Conservation (phyloP, 2,888 invertebrate species). For the Papilio elwesi region DNA sequence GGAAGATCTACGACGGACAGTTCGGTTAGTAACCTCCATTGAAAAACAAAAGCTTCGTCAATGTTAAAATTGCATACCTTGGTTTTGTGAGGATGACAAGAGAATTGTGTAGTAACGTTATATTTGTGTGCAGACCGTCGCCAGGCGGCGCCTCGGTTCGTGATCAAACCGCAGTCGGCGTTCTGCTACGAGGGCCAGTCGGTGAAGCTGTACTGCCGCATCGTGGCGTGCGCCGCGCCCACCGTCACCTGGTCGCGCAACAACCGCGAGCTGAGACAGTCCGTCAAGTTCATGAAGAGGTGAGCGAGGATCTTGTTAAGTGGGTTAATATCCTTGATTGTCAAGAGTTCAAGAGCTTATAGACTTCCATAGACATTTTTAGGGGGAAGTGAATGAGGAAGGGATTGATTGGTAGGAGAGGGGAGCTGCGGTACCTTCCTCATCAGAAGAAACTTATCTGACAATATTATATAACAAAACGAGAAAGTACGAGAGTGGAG, state of each 20-base stretch:
- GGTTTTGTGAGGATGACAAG: not conserved
- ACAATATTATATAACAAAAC: too few relatives aligned
- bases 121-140: constrained; percentile 89
- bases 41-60: constrained; percentile 1
- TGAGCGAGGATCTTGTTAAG: constrained; percentile 45
- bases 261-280: constrained; percentile 96
- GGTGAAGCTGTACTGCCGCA: constrained; percentile 98
- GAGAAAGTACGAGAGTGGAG: too few relatives aligned
- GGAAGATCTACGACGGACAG: constrained; percentile 97
- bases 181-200: constrained; percentile 99
- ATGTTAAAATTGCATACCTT: not conserved
- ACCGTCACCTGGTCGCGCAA: constrained; percentile 98
- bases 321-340: too few relatives aligned
- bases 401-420: too few relatives aligned
- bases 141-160: constrained; percentile 99
- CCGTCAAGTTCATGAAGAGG: constrained; percentile 99
- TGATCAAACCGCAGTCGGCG: constrained; percentile 97
- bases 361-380: not conserved
- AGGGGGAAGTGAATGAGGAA: not conserved
- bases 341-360: too few relatives aligned
- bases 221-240: constrained; percentile 97
- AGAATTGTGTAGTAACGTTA: not conserved
- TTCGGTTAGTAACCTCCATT: constrained; percentile 87
- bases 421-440: too few relatives aligned
- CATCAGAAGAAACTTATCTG: too few relatives aligned